Base-by-base conservation (phyloP, 2,888 invertebrate genomes). In the Drosophila cracens region DNA sequence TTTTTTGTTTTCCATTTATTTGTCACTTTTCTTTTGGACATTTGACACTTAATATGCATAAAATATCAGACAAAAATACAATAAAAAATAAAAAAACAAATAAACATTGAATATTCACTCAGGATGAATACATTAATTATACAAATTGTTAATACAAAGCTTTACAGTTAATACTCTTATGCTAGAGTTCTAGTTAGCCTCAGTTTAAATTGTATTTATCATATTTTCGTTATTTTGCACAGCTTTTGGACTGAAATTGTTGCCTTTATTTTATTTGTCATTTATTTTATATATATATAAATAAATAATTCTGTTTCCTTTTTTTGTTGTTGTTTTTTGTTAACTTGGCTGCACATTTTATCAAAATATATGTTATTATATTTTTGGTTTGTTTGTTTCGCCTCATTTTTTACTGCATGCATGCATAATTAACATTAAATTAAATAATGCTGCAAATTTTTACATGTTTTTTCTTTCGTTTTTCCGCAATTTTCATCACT, bases 321-420 rank as follows among this genome's bases (percentile, higher is more conserved):
- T 31, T 49, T 46, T 33, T 10, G 10, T 33, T 33, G 10, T 18
- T 57, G 36, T 29, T 10, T 51, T 54, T 29, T 29, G 31, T 61
- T 10, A 8, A 33, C 27, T 18, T 52, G 25, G 38, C 38, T 56
- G 43, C 57, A 58, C 40, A 68, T 70, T 67, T 57, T 79, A 76
- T 65, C 59, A 87, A 87, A 87, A 87, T 79, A 87, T 70, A 76
- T 67, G 31, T 67, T 18, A 27, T 59, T 62, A 62, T 57, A 48
- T 38, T 25, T 21, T 13, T 51, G 34, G 48, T n/a, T 34, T 38
- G 18, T 51, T 31, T 34, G 10, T 43, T 62, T 51, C 27, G 4
- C 18, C 10, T 11, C 21, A 7, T 3, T 33, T 25, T 25, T 25
- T 3, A 7, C 25, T 49, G 16, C 40, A 21, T 56, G 29, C 38